Evolutionary conservation across 2,797 vertebrate genomes (phyloP).

Genomic region (Acestrorhynchus altus): DNA sequence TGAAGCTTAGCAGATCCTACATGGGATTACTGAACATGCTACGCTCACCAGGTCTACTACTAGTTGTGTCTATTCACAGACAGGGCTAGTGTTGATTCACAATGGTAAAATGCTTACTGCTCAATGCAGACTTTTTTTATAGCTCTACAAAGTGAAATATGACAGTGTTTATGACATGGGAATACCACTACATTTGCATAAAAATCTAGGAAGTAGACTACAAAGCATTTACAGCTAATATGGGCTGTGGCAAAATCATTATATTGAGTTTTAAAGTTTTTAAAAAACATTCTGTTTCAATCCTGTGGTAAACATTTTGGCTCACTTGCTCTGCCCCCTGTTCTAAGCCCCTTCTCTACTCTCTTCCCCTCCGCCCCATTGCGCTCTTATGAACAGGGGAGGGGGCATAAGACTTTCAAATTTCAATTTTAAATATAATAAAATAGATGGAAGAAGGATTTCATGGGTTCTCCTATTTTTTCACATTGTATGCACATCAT

Average conservation of each 20-base stretch:
- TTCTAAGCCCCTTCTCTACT: too few species aligned
- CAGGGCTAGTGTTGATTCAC: neutral
- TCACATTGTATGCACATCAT: too few species aligned
- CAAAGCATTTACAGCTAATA: neutral
- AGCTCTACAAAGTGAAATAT: neutral
- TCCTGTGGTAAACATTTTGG: too few species aligned
- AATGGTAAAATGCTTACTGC: neutral
- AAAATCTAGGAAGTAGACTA: neutral
- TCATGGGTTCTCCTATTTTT: too few species aligned
- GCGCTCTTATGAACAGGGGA: too few species aligned
- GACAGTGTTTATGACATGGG: neutral
- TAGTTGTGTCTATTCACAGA: neutral
- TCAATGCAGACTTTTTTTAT: neutral
- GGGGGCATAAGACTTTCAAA: too few species aligned
- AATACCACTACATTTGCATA: neutral
- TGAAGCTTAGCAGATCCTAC: conserved; percentile 28
- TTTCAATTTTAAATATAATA: too few species aligned
- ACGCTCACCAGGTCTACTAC: neutral
- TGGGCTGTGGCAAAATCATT: neutral
- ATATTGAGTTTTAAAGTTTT: too few species aligned
- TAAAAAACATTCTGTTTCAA: too few species aligned
- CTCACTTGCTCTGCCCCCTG: too few species aligned
- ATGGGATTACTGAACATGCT: neutral
- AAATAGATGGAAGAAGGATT: too few species aligned
- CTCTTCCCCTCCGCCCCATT: too few species aligned